Percentiles rank a stretch among this genome's conserved stretches.
Evolutionary conservation across 2,888 invertebrate genomes (phyloP).

Genomic region (Itoplectis maculator): DNA sequence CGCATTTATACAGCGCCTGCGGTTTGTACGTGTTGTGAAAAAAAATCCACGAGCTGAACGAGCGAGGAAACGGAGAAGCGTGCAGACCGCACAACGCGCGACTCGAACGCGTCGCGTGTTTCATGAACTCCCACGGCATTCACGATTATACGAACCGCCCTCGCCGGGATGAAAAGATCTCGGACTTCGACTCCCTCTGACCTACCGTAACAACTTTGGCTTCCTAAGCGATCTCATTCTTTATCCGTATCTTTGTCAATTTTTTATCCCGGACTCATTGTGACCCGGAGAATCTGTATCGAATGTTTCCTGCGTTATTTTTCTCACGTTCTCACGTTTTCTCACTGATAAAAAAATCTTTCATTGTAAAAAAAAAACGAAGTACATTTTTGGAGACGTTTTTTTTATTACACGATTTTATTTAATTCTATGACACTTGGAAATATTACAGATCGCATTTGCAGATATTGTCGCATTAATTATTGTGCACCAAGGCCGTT

Average conservation of each 20-base stretch:
- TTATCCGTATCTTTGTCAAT: slow-evolving; percentile 34
- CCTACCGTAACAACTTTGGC: slow-evolving; percentile 6
- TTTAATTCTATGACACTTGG: neutral
- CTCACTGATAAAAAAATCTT: neutral
- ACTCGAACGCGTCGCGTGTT: slow-evolving; percentile 67
- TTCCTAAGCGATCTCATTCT: neutral
- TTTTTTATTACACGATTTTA: too few relatives aligned
- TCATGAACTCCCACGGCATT: slow-evolving; percentile 78
- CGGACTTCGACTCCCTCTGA: slow-evolving; percentile 46
- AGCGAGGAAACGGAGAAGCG: slow-evolving; percentile 20
- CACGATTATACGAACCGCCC: slow-evolving; percentile 69
- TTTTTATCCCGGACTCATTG: slow-evolving; percentile 33
- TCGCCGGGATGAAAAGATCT: too few relatives aligned
- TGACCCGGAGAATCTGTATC: too few relatives aligned
- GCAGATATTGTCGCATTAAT: neutral
- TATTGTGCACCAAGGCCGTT: neutral
- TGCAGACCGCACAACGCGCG: slow-evolving; percentile 77
- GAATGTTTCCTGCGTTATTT: too few relatives aligned
- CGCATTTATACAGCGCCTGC: slow-evolving; percentile 19
- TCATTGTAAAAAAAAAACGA: neutral
- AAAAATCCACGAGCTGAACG: slow-evolving; percentile 6
- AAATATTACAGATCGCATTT: neutral
- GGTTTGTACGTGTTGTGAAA: neutral
- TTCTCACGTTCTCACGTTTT: neutral
- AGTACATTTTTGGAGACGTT: neutral